Evolutionary conservation across 2,113 vertebrate species (phyloP).

Genomic region (Myanophis thanlyinensis): DNA sequence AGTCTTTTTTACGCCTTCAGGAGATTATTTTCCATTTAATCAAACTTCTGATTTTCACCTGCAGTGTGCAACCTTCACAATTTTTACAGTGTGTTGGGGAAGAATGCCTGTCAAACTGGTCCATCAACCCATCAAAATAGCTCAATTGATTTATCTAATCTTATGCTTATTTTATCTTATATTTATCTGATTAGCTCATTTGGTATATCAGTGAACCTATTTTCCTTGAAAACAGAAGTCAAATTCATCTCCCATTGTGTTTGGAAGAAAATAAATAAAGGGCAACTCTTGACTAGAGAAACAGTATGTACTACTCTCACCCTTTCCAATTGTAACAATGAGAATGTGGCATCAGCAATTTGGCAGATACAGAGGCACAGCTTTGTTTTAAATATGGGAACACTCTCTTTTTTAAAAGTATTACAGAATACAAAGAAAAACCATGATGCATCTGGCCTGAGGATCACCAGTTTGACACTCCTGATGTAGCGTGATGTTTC

Average conservation of each 20-base stretch:
- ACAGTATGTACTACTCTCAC: not conserved
- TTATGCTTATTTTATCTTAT: too few species aligned
- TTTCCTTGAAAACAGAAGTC: not conserved
- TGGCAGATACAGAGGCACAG: not conserved
- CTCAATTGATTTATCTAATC: not conserved
- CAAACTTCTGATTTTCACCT: not conserved
- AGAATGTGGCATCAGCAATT: not conserved
- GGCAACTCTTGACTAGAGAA: not conserved
- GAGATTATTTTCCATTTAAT: not conserved
- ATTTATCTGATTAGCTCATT: not conserved
- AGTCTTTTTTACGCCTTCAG: not conserved
- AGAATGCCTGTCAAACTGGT: not conserved
- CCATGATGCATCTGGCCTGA: too few species aligned
- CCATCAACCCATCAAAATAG: not conserved
- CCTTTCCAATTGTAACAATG: not conserved
- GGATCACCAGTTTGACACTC: too few species aligned
- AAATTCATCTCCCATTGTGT: not conserved
- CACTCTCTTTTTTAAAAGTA: not conserved
- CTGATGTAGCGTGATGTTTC: not conserved
- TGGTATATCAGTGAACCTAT: not conserved
- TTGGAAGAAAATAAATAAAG: not conserved
- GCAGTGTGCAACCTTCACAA: not conserved
- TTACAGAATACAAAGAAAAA: not conserved
- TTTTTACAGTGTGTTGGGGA: not conserved
- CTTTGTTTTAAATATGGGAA: not conserved